Percentiles rank a stretch among this genome's conserved stretches.
phyloP scores from a whole-genome alignment of 2,888 invertebrate genomes.

The Protula sp. region DNA sequence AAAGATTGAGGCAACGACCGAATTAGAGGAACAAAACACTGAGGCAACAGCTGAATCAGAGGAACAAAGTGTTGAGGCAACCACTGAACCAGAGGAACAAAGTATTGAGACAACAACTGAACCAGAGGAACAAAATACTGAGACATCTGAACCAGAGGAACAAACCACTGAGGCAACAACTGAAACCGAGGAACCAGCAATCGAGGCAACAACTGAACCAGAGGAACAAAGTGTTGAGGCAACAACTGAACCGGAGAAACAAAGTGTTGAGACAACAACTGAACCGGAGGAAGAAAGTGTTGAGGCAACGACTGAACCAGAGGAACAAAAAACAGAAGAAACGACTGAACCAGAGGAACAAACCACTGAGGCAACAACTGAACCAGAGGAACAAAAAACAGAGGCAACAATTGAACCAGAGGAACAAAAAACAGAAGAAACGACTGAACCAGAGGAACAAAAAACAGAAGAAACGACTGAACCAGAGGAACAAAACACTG shows the following conservation, averaged over 20 bases:
- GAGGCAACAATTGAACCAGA: not conserved
- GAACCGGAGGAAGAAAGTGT: not conserved
- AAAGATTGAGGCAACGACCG: no score
- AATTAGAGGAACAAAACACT: no score
- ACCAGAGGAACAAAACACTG: not conserved
- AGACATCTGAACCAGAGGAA: no score
- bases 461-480: not conserved
- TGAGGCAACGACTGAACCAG: not conserved
- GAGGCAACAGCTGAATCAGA: no score
- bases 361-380: not conserved
- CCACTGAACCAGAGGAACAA: no score
- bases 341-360: not conserved
- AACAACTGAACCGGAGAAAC: not conserved
- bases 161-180: no score
- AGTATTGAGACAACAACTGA: no score
- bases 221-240: not conserved
- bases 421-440: not conserved
- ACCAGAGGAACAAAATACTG: no score
- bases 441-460: not conserved
- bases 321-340: not conserved
- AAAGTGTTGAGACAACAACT: not conserved
- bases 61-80: no score
- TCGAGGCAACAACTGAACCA: not conserved
- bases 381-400: not conserved
- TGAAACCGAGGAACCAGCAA: not conserved